Evolutionary conservation across 1,140 invertebrate genomes (phyloP).

Genomic region (Goniozus legneri): DNA sequence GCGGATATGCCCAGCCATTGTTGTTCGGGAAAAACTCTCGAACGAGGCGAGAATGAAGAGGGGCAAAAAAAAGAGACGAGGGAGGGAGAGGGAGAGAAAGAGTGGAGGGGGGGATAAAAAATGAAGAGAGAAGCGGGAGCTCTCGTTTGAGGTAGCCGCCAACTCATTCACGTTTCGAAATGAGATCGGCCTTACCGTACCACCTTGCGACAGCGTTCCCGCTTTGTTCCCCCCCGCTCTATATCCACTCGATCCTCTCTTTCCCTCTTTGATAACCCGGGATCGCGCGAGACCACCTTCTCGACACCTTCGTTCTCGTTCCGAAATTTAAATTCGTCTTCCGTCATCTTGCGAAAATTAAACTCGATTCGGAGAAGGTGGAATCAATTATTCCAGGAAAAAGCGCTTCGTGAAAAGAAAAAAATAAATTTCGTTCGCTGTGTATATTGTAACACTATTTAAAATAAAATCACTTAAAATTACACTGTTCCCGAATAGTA

Average conservation of each 20-base stretch:
- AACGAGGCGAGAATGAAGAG: slow-evolving; percentile 22
- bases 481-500: too few species aligned
- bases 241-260: neutral
- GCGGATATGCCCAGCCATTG: slow-evolving; percentile 34
- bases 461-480: too few species aligned
- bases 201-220: neutral
- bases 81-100: slow-evolving; percentile 14
- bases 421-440: too few species aligned
- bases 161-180: slow-evolving; percentile 45
- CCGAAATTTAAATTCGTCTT: too few species aligned
- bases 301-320: slow-evolving; percentile 11
- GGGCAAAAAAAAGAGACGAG: slow-evolving; percentile 13
- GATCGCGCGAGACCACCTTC: slow-evolving; percentile 6
- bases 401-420: too few species aligned
- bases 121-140: slow-evolving; percentile 20
- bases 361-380: too few species aligned
- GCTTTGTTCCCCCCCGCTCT: slow-evolving; percentile 1
- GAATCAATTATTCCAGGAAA: too few species aligned
- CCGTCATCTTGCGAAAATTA: too few species aligned
- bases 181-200: slow-evolving; percentile 40
- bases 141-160: slow-evolving; percentile 46
- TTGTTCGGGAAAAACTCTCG: slow-evolving; percentile 40
- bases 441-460: too few species aligned
- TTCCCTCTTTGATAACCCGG: neutral
- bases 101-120: slow-evolving; percentile 23